Base-by-base conservation (phyloP, 2,888 invertebrate genomes). In the Muschampia plurimacula region DNA sequence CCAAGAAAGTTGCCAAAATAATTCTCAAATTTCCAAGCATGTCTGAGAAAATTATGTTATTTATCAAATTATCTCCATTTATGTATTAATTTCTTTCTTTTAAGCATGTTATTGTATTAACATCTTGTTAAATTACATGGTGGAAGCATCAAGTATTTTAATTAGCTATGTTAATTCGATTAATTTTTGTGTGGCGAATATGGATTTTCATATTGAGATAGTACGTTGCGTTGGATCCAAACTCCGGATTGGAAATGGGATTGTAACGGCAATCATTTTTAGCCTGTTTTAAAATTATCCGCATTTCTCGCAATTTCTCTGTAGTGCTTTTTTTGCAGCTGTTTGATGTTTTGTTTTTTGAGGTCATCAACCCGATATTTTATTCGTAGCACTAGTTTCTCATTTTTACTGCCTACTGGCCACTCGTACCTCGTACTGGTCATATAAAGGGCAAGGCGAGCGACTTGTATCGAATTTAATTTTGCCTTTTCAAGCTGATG, bases 331-430 rank as follows among this genome's bases (percentile, higher is more conserved):
- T 66, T 60, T 72, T 52, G 39, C 71, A 72, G 71, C 39, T 71
- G 63, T 55, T 72, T 67, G 63, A 67, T 75, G 73, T 75, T 75
- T 77, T 74, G 77, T 79, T 77, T 78, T 79, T 79, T 77, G 78
- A 77, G 79, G 77, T 77, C 77, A 76, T 75, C 69, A 76, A 72
- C 76, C 77, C 52, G 71, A 57, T 75, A 74, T 75, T 75, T 78
- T 73, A 70, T 76, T 62, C 60, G 62, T 62, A 72, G 52, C 67
- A 41, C 59, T 52, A n/a, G 41, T 60, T 44, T 55, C 72, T 66
- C 62, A 67, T 72, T 72, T 67, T 62, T 62, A 67, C 62, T 41
- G 62, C 32, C 39, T n/a, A 22, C 49, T 8, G 13, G 60, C 71
- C 36, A 52, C 36, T 44, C 32, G 13, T 49, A 22, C 22, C 22